These are phyloP conservation scores for Donacobius atricapilla DNA, from an alignment of 2,113 vertebrate species.

Conservation along the genomic window DNA sequence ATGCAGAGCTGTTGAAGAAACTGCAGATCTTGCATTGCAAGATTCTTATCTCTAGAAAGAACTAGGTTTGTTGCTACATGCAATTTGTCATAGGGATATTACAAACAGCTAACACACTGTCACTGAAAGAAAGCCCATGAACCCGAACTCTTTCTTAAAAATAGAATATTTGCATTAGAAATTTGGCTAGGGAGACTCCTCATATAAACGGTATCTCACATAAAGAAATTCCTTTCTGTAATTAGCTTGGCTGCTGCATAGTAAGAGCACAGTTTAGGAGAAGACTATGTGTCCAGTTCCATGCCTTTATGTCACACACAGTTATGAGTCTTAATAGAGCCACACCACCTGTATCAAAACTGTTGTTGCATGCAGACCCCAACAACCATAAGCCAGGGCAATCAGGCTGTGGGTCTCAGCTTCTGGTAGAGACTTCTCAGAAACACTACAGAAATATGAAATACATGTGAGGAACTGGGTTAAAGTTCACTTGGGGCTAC, in stretches of 20 bases:
- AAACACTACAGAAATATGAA: neutral
- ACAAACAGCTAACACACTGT: neutral
- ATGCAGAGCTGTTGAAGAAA: neutral
- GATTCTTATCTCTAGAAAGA: neutral
- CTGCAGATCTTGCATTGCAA: neutral
- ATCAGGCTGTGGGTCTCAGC: neutral
- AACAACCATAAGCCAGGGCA: neutral
- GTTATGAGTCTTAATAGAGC: neutral
- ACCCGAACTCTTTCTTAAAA: neutral
- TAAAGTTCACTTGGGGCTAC: neutral
- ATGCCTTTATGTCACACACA: neutral
- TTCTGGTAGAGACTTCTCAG: neutral
- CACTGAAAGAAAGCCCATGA: neutral
- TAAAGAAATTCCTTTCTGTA: neutral
- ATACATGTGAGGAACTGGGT: rapidly evolving
- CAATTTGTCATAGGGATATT: neutral
- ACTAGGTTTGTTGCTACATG: neutral
- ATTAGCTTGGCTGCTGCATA: neutral
- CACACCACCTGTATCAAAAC: neutral
- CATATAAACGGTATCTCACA: neutral
- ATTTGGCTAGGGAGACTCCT: neutral
- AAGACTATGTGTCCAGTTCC: neutral
- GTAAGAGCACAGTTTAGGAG: neutral
- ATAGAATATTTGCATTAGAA: neutral
- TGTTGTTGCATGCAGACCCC: neutral